Base-by-base conservation (phyloP, 2,113 vertebrate genomes). In the Tenebrosternarchus preto region DNA sequence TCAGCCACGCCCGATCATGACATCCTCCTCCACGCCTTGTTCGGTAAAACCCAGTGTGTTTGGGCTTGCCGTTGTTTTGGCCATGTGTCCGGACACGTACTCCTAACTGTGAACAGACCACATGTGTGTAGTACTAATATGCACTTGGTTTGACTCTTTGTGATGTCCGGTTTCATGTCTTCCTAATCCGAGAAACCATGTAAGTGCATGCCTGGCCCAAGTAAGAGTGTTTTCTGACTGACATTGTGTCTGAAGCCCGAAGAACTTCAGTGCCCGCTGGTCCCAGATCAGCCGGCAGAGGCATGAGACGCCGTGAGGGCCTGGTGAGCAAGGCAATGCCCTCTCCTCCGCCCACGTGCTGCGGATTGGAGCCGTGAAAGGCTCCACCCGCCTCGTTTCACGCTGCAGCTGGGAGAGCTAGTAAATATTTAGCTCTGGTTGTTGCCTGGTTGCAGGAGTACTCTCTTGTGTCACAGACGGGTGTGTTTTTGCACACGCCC, bases 401-500 rank as follows among this genome's bases (percentile, higher is more conserved):
- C 76, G 72, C 77, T 61, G 68, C 43, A 4, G 77, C 64, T 83
- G 56, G 71, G 73, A 83, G 61, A 84, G 60, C 56, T 72, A 53
- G 82, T 84, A 82, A 82, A 85, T 89, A 87, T 89, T 91, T 88
- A 85, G 75, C 80, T 78, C 24, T 5, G 57, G 50, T 43, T 77
- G 84, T 87, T 81, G 82, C 84, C 78, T 56, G 16, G 56, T 89
- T 86, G 84, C 86, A 72, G 77, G 78, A 84, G 70, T 69, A 79
- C 79, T 69, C 33, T 19, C 7, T 29, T 80, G 66, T 68, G 78
- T 72, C 76, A 70, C 76, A 77, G 61, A 43, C 39, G 78, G 83
- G 72, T 80, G 77, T 81, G 70, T 81, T 73, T 69, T 71, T 75
- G 79, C 39, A 66, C 77, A 70, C 77, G 80, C 73, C 82, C 76